Conservation (phyloP, 2,888 invertebrate genomes). For the Callyntrura guangdongensis region DNA sequence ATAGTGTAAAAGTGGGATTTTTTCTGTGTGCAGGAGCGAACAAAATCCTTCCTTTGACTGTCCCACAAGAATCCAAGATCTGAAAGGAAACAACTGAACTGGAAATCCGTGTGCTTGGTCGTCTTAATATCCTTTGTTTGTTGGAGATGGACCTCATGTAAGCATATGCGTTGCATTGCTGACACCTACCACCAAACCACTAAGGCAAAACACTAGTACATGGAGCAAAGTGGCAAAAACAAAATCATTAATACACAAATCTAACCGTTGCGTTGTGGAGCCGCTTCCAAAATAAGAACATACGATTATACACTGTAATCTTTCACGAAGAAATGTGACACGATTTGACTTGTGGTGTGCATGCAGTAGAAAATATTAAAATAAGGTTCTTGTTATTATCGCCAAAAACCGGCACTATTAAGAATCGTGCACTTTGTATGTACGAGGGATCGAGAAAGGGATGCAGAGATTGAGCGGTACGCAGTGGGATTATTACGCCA, state of each 20-base stretch:
- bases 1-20: too few species aligned
- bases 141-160: neutral
- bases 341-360: constrained; percentile 16
- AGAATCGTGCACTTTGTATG: neutral
- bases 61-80: neutral
- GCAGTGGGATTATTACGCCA: constrained; percentile 52
- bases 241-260: constrained; percentile 1
- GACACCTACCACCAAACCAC: neutral
- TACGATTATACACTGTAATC: neutral
- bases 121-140: constrained; percentile 13
- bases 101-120: neutral
- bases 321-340: constrained; percentile 20
- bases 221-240: constrained; percentile 16
- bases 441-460: neutral
- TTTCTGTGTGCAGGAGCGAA: neutral
- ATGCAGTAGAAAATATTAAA: neutral
- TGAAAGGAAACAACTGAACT: constrained; percentile 35
- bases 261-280: too few species aligned
- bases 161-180: too few species aligned
- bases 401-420: neutral
- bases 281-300: neutral
- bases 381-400: neutral
- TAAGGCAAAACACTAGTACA: too few species aligned
- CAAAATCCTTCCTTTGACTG: neutral
- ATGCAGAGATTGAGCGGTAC: constrained; percentile 19